These are phyloP conservation scores for Oxyteleia sp. DNA, from an alignment of 2,888 invertebrate genomes.

Conservation along the genomic window DNA sequence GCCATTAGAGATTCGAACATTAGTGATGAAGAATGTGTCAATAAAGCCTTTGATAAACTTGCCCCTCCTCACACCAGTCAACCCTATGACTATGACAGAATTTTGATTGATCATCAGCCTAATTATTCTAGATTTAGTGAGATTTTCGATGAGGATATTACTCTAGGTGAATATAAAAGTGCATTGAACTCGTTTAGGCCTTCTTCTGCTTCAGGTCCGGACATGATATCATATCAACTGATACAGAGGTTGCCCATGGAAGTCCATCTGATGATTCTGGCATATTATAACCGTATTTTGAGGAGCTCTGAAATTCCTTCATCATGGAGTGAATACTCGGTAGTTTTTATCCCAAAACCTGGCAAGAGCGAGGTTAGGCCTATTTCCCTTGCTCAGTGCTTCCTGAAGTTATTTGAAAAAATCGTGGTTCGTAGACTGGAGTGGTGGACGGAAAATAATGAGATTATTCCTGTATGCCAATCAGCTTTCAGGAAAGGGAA, in stretches of 20 bases:
- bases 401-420: not conserved
- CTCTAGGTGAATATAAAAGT: not conserved
- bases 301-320: not conserved
- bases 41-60: slow-evolving; percentile 21
- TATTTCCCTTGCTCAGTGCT: not conserved
- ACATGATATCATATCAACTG: not conserved
- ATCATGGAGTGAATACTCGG: not conserved
- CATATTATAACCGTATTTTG: not conserved
- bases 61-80: not conserved
- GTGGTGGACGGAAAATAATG: too few species aligned
- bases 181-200: not conserved
- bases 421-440: too few species aligned
- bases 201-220: not conserved
- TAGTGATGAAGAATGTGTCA: not conserved
- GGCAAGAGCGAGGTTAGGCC: not conserved
- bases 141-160: not conserved
- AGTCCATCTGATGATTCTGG: not conserved
- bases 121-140: too few species aligned
- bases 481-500: too few species aligned
- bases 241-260: not conserved
- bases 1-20: too few species aligned
- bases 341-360: not conserved
- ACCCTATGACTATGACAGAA: too few species aligned
- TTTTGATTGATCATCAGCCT: too few species aligned
- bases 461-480: too few species aligned